Conservation (phyloP, 2,888 invertebrate genomes). For the Rotaria sp. region DNA sequence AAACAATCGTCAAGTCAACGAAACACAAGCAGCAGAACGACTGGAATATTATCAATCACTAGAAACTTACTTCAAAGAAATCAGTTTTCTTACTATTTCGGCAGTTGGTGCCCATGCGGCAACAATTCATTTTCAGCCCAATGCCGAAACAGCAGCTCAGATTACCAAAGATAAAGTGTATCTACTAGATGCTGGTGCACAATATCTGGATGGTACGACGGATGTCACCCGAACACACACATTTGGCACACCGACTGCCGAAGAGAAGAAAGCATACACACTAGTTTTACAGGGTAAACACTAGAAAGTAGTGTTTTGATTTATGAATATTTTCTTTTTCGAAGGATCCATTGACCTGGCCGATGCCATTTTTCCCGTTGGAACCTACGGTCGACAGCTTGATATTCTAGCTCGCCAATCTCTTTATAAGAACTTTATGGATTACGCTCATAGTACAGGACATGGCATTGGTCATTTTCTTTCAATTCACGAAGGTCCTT, state of each 20-base stretch:
- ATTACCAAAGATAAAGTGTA: slow-evolving; percentile 42
- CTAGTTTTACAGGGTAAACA: background rate
- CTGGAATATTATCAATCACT: slow-evolving; percentile 65
- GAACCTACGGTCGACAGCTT: slow-evolving; percentile 44
- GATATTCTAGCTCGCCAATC: slow-evolving; percentile 51
- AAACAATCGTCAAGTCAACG: slow-evolving; percentile 61
- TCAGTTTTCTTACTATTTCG: slow-evolving; percentile 86
- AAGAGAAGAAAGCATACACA: background rate
- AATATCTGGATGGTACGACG: slow-evolving; percentile 42
- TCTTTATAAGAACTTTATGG: slow-evolving; percentile 49
- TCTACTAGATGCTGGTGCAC: slow-evolving; percentile 47
- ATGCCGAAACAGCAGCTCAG: slow-evolving; percentile 60
- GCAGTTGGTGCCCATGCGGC: slow-evolving; percentile 83
- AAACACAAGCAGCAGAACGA: slow-evolving; percentile 67
- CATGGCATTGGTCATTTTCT: slow-evolving; percentile 80
- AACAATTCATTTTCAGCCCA: slow-evolving; percentile 80
- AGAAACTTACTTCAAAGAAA: slow-evolving; percentile 32
- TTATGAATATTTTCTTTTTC: slow-evolving; percentile 31
- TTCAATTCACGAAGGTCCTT: slow-evolving; percentile 73
- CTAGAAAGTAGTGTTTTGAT: slow-evolving; percentile 6
- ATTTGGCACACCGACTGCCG: slow-evolving; percentile 39
- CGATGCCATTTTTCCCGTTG: slow-evolving; percentile 23
- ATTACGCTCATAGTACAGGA: slow-evolving; percentile 55
- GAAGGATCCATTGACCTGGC: slow-evolving; percentile 36
- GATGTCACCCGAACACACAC: slow-evolving; percentile 42